phyloP scores from a whole-genome alignment of 2,888 invertebrate genomes.

The Leptarthrus brevirostris region DNA sequence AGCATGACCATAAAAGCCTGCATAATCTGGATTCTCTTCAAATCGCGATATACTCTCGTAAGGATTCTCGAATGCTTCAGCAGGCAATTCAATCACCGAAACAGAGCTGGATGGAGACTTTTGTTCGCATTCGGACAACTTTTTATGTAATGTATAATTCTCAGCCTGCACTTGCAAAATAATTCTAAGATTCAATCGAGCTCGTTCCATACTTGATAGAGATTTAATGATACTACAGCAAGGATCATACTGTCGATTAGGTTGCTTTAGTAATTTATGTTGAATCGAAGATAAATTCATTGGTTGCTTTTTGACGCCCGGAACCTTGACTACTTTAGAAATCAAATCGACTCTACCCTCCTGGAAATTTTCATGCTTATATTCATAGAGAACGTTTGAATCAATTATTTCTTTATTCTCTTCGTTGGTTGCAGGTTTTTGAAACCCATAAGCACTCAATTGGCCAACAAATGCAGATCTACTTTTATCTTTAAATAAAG shows the following conservation, averaged over 20 bases:
- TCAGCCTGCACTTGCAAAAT: conserved; percentile 20
- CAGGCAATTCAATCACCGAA: conserved; percentile 49
- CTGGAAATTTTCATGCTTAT: conserved; percentile 33
- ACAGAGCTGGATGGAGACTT: conserved; percentile 19
- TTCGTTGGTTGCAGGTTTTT: background rate
- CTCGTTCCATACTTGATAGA: background rate
- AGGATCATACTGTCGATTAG: background rate
- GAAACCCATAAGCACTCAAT: conserved; percentile 70
- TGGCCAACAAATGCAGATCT: conserved; percentile 74
- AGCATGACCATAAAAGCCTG: conserved; percentile 51
- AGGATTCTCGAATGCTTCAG: conserved; percentile 48
- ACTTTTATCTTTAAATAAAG: conserved; percentile 72
- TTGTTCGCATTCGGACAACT: conserved; percentile 18
- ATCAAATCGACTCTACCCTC: conserved; percentile 33
- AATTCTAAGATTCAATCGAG: conserved; percentile 25
- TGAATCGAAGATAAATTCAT: background rate
- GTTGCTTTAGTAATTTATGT: background rate
- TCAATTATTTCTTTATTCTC: background rate
- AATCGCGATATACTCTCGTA: conserved; percentile 49
- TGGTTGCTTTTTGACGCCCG: background rate
- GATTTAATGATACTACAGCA: background rate
- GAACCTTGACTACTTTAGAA: conserved; percentile 4
- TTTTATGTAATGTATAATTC: background rate
- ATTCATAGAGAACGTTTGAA: background rate
- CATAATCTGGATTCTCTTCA: conserved; percentile 51